Evolutionary conservation across 2,797 vertebrate genomes (phyloP), one percentile per base, ranked within the genome.

Genomic region (Denticeps clupeoides): DNA sequence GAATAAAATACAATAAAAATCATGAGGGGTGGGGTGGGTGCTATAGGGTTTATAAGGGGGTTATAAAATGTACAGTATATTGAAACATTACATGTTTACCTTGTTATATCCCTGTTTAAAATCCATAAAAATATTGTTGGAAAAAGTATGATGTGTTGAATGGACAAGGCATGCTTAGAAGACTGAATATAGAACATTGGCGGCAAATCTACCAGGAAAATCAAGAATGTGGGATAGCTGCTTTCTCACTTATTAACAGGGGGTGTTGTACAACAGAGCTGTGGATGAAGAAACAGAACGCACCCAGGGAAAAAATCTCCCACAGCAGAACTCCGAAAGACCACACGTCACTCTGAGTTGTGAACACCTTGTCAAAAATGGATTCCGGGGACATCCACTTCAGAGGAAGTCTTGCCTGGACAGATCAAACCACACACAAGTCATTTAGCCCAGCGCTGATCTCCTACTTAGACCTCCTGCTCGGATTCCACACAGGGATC

Each of bases 371-470:
- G 84, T 97, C 93, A 55, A 97, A 97, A 71, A 97, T 96, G 32
- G 92, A 92, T 70, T 97, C 93, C 1, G 91, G 91, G 64, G 93
- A 88, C 93, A 97, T 97, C 93, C 93, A 97, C 62, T 97, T 97
- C 53, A 97, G 83, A 29, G 93, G 93, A 60, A 97, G 86, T 11
- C 93, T 86, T 28, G 91, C 81, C 93, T 97, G 70, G 21, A 67
- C 10, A 47, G 50, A 24, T 3, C 15, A 23, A 58, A 3, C 31
- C 50, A 75, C 44, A 71, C 51, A 52, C 12, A 21, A 18, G 41
- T 53, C n/a, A n/a, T n/a, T n/a, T n/a, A n/a, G n/a, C n/a, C n/a
- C n/a, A n/a, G n/a, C n/a, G n/a, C n/a, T n/a, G n/a, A n/a, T n/a
- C n/a, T n/a, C n/a, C n/a, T n/a, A n/a, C n/a, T n/a, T n/a, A n/a